Conservation (phyloP, 2,888 invertebrate species). For the Drosophila histrio region DNA sequence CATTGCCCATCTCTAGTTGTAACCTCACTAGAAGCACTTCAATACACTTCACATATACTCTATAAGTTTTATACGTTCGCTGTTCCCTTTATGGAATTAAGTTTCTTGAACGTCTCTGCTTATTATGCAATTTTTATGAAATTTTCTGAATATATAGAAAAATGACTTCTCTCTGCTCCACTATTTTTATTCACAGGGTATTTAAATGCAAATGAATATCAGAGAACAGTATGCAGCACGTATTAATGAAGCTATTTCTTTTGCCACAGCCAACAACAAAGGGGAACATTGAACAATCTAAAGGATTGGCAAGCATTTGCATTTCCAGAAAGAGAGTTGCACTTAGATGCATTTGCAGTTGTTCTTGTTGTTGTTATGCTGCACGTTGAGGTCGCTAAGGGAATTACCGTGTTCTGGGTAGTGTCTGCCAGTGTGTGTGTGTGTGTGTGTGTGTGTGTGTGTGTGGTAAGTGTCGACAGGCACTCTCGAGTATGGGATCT, state of each 20-base stretch:
- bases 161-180: background rate
- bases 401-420: background rate
- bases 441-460: background rate
- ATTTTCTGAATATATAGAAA: no score
- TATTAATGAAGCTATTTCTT: constrained; percentile 2
- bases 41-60: no score
- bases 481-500: constrained; percentile 6
- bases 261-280: background rate
- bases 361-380: background rate
- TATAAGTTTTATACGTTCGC: no score
- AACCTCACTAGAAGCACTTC: no score
- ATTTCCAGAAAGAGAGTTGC: constrained; percentile 7
- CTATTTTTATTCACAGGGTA: background rate
- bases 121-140: background rate
- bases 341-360: constrained; percentile 8
- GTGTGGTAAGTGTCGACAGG: constrained; percentile 19
- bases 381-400: background rate
- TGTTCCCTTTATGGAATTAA: no score
- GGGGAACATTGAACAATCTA: constrained; percentile 2
- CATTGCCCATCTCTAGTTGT: no score
- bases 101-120: background rate
- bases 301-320: constrained; percentile 15
- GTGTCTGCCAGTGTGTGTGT: background rate
- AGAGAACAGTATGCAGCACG: background rate
- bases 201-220: constrained; percentile 1